Evolutionary conservation across 2,888 invertebrate genomes (phyloP).

Genomic region (Drosophila histrio): DNA sequence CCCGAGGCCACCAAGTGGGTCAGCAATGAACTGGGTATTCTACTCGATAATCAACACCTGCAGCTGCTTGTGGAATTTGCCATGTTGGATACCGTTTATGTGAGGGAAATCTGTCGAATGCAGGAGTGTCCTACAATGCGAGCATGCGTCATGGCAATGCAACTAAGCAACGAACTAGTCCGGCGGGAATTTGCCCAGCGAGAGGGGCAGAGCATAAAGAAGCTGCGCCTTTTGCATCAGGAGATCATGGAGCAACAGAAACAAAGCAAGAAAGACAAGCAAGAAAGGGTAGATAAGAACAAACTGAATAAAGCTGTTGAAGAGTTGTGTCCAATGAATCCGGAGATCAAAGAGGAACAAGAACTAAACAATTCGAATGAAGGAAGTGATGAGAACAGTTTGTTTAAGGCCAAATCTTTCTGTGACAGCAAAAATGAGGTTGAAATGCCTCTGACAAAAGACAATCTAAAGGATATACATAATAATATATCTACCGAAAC

Average conservation of each 20-base stretch:
- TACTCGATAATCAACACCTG: constrained; percentile 32
- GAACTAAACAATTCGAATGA: not conserved
- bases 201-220: not conserved
- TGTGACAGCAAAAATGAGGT: too few relatives aligned
- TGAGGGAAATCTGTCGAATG: constrained; percentile 35
- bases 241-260: not conserved
- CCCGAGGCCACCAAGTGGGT: constrained; percentile 21
- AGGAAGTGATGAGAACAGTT: too few relatives aligned
- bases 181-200: constrained; percentile 1
- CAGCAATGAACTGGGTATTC: not conserved
- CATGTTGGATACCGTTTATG: constrained; percentile 38
- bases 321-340: not conserved
- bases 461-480: too few relatives aligned
- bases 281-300: not conserved
- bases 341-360: not conserved
- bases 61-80: constrained; percentile 39
- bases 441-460: too few relatives aligned
- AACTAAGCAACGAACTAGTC: constrained; percentile 33
- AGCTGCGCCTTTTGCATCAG: constrained; percentile 1
- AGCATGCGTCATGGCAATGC: constrained; percentile 18
- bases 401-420: too few relatives aligned
- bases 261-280: not conserved
- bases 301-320: too few relatives aligned
- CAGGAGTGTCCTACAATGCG: constrained; percentile 42
- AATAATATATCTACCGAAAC: too few relatives aligned